A percentile compares a stretch with the other conserved stretches of the same genome.
Evolutionary conservation across 2,888 invertebrate species (phyloP).

Genomic region (Papilio protenor): DNA sequence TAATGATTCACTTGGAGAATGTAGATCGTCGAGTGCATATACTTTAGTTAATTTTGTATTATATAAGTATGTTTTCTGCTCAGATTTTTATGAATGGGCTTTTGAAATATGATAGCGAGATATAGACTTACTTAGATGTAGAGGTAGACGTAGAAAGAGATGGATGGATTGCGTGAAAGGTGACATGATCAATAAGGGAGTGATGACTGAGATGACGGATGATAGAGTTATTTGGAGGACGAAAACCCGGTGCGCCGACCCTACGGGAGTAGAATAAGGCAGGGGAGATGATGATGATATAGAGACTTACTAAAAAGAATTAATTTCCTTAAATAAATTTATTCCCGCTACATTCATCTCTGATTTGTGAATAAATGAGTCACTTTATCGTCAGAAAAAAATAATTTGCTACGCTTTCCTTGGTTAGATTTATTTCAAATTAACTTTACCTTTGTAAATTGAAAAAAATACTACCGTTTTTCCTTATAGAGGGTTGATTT

Average conservation of each 20-base stretch:
- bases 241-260: too few relatives aligned
- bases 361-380: slow-evolving; percentile 25
- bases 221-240: too few relatives aligned
- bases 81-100: too few relatives aligned
- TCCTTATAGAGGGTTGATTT: slow-evolving; percentile 17
- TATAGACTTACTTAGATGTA: too few relatives aligned
- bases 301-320: not conserved
- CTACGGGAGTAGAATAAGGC: too few relatives aligned
- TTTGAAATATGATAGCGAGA: too few relatives aligned
- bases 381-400: slow-evolving; percentile 30
- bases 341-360: not conserved
- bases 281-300: too few relatives aligned
- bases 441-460: slow-evolving; percentile 36
- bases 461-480: slow-evolving; percentile 22
- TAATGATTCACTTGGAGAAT: slow-evolving; percentile 12
- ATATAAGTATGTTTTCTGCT: not conserved
- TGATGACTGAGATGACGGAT: too few relatives aligned
- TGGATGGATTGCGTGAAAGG: too few relatives aligned
- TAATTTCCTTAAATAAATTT: slow-evolving; percentile 1
- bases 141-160: too few relatives aligned
- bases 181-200: too few relatives aligned
- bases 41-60: not conserved
- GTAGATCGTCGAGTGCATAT: not conserved
- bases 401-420: slow-evolving; percentile 21
- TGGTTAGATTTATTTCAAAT: slow-evolving; percentile 30